Conservation (phyloP, 2,888 invertebrate genomes). For the Hypomecis punctinalis region DNA sequence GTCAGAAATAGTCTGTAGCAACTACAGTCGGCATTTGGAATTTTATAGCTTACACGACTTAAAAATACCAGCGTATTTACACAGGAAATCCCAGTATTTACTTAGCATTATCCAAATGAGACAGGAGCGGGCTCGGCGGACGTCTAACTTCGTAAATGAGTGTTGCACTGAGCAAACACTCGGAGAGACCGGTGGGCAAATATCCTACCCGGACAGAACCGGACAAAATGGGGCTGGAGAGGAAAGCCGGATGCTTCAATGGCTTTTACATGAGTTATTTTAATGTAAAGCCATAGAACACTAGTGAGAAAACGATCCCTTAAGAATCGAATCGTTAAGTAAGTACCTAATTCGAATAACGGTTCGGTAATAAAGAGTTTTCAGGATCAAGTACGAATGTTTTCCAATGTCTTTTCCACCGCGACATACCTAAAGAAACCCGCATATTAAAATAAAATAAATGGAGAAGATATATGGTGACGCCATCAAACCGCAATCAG, state of each 20-base stretch:
- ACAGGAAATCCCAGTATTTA: conserved; percentile 63
- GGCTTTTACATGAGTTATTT: conserved; percentile 12
- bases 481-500: no score
- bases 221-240: conserved; percentile 30
- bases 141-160: conserved; percentile 78
- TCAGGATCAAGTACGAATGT: no score
- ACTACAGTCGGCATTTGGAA: not conserved
- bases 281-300: not conserved
- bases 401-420: no score
- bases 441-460: no score
- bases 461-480: no score
- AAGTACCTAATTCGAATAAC: no score
- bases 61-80: conserved; percentile 30
- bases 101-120: conserved; percentile 78
- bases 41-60: not conserved
- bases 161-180: conserved; percentile 70
- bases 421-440: no score
- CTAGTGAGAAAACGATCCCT: no score
- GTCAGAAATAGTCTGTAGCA: no score
- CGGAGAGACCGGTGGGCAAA: conserved; percentile 59
- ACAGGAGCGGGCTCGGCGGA: conserved; percentile 61
- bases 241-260: conserved; percentile 9
- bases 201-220: conserved; percentile 47
- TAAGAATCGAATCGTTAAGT: no score
- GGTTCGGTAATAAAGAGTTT: no score